Evolutionary conservation across 2,113 vertebrate species (phyloP), one percentile per base, ranked within the genome.

Genomic region (Gadus chalcogrammus): DNA sequence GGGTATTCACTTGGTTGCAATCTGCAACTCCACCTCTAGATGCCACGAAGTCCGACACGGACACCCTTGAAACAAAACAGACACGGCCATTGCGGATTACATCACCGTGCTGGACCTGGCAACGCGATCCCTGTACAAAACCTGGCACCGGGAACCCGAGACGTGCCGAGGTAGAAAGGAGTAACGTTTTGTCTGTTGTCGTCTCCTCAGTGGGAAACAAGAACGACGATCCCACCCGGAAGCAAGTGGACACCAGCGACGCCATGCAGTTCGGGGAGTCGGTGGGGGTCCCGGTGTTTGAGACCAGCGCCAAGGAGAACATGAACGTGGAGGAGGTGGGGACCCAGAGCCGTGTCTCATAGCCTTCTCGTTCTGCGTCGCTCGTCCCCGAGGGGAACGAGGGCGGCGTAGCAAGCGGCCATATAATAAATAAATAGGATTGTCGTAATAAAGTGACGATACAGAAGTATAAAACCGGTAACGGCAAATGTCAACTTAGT

Each of bases 231-330:
- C 92, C 92, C 0, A 69, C 89, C 24, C 88, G 85, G 82, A 93
- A 84, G 58, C 88, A 84, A 62, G 93, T 95, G 83, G 92, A 94
- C 1, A 77, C 84, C 5, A 87, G 89, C 27, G 94, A 94, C 24
- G 93, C 93, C 0, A 5, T 84, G 79, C 86, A 84, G n/a, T 94
- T 94, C 24, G 92, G 92, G n/a, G 91, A 93, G 27, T 90, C 93
- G 0, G 90, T 93, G 65, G 92, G 93, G 0, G 92, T 94, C 1
- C 81, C 87, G 0, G 85, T 93, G 16, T 94, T 92, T 9, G 93
- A 95, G 84, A 94, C 93, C 6, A 94, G 93, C 1, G 94, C 94
- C 71, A 95, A 95, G 85, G 93, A 94, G 28, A 95, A 95, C 77
- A 80, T 93, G 18, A 95, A 95, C 0, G 93, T 94, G 1, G 94